These are phyloP conservation scores for Polypedilum vanderplanki DNA, from an alignment of 1,140 invertebrate species.

Conservation along the genomic window DNA sequence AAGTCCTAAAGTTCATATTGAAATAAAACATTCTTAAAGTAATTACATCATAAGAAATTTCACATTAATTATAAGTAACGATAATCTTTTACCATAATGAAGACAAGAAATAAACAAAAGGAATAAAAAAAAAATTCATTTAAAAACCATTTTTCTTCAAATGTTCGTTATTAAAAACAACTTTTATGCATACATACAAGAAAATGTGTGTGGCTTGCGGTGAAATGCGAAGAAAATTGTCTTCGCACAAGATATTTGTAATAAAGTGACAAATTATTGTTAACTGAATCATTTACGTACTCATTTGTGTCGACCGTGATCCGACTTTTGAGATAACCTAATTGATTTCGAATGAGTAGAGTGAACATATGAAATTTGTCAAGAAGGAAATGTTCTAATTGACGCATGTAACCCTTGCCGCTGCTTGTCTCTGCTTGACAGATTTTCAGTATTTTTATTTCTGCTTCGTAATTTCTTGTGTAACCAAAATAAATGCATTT, in stretches of 20 bases:
- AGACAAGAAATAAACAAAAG: too few species aligned
- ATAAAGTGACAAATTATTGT: conserved; percentile 19
- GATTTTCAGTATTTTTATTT: neutral
- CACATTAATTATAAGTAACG: too few species aligned
- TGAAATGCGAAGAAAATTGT: too few species aligned
- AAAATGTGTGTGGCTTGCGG: too few species aligned
- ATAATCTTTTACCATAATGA: too few species aligned
- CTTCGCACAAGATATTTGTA: conserved; percentile 1
- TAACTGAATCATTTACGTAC: conserved; percentile 13
- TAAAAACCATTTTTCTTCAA: too few species aligned
- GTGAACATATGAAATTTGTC: conserved; percentile 18
- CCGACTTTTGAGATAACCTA: conserved; percentile 17
- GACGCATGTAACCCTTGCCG: neutral
- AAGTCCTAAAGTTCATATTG: too few species aligned
- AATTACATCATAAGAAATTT: too few species aligned
- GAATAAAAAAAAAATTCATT: too few species aligned
- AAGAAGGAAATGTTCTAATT: neutral
- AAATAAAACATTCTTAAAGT: too few species aligned
- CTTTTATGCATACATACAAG: too few species aligned
- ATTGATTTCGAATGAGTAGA: neutral
- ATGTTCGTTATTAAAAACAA: too few species aligned
- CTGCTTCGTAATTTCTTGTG: neutral
- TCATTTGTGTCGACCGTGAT: conserved; percentile 8
- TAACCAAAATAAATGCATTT: neutral
- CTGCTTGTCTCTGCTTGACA: conserved; percentile 2